A percentile compares a stretch with the other conserved stretches of the same genome.
Conservation (phyloP, 2,113 vertebrate species). For the Plecotus auritus region DNA sequence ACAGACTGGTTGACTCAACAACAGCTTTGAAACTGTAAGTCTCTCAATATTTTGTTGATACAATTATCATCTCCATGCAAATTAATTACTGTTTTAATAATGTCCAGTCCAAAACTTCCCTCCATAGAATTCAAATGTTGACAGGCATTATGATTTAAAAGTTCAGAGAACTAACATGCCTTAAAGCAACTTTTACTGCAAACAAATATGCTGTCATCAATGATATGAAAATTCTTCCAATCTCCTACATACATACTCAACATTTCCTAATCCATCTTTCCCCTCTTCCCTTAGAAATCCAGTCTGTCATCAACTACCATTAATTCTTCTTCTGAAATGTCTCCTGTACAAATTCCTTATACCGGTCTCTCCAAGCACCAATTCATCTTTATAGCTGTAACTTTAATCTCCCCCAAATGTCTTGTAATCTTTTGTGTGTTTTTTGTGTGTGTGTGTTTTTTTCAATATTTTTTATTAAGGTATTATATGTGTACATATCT, state of each 20-base stretch:
- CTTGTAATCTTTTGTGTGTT: background rate
- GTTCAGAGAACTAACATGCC: background rate
- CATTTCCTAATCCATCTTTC: background rate
- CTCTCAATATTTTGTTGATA: background rate
- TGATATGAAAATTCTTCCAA: background rate
- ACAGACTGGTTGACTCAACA: background rate
- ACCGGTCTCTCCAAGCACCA: background rate
- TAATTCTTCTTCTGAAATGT: background rate
- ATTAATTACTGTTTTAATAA: slow-evolving; percentile 14
- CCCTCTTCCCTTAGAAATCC: background rate
- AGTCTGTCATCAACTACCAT: background rate
- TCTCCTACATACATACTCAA: background rate
- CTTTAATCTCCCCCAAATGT: background rate
- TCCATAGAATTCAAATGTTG: background rate
- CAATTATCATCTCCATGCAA: background rate
- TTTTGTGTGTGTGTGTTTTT: too few species aligned
- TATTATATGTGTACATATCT: too few species aligned
- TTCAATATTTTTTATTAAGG: too few species aligned
- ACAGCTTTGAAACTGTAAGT: background rate
- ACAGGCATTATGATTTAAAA: background rate
- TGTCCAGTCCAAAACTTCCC: background rate
- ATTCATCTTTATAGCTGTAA: background rate
- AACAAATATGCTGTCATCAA: background rate
- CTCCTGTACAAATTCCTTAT: background rate
- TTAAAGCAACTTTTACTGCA: background rate